Base-by-base conservation (phyloP, 2,888 invertebrate species). In the Lasiommata megera region DNA sequence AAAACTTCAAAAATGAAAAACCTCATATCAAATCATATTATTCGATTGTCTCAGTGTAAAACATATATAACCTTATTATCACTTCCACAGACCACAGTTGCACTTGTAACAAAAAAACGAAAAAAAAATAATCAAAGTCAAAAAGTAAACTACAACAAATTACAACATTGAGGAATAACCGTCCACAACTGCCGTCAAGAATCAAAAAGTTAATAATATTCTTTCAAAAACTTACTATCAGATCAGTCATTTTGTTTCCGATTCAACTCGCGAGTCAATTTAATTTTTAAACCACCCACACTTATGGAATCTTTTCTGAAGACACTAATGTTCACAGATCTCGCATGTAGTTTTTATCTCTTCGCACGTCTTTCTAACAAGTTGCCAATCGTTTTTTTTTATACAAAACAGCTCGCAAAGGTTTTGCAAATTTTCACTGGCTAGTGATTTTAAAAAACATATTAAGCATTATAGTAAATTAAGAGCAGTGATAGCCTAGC, bases 191-290 rank as follows among this genome's bases (percentile, higher is more conserved):
- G 23, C 23, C 23, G 23, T 31, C 6, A 31, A 16, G 29, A 31
- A 11, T 12, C 8, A 44, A 16, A 46, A 41, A 8, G 7, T 6
- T 40, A 18, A 31, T 31, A 16, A 1, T 29, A 1, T n/a, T n/a
- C n/a, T n/a, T 12, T 14, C 9, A 7, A 1, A 6, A 8, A 80
- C 81, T 80, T 72, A 82, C 82, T 67, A 68, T 53, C 48, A 81
- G 56, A 69, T 81, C 81, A 12, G 75, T 74, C 81, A 82, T 82
- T 46, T 31, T 17, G 36, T 50, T 67, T 8, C 12, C 18, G 6
- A 36, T 12, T 37, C 11, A 36, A 23, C 48, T 31, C n/a, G n/a
- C n/a, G n/a, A 41, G 29, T 46, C 37, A 48, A 6, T 23, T 23
- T 1, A 37, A 12, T 48, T 38, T 38, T 38, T 3, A 14, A 14